Base-by-base conservation (phyloP, 2,888 invertebrate species). In the Melanchra persicariae region DNA sequence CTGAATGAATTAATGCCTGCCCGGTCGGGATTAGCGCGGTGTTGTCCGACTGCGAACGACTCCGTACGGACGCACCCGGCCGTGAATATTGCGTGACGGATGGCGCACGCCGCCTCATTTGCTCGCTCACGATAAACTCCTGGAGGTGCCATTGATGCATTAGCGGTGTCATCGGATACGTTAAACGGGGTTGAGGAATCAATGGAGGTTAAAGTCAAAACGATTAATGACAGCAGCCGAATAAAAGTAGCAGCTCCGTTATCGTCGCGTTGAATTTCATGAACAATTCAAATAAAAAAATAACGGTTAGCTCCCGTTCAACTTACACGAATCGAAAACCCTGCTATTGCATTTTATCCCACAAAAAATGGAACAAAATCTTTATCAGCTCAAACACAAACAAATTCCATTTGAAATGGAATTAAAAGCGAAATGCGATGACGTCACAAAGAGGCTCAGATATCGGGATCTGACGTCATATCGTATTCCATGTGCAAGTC, bases 1-100 rank as follows among this genome's bases (percentile, higher is more conserved):
- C 72, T 79, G 85, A 86, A 89, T 90, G 88, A 89, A 86, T 88
- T 88, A 89, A 84, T 83, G 85, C 71, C 74, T 71, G 67, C 79
- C 60, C 59, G 59, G 76, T 74, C 37, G 81, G 82, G 85, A 87
- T 85, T 87, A 87, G 85, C 81, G 79, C 70, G 79, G 75, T 83
- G 77, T 78, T 83, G 83, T 79, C 77, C 74, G 79, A 72, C 68
- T 77, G 59, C 73, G 76, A 67, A 83, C 79, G 86, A 84, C 70
- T 79, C 80, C 87, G 82, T 82, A 74, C 75, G 86, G 87, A 71
- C 51, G 81, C 75, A 79, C 60, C 54, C 63, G 63, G 61, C 70
- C 66, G 75, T 80, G 87, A 80, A 79, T 74, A 78, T 74, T 79
- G 78, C 76, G 82, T 87, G 84, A 83, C 76, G 69, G 73, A 84